phyloP scores from a whole-genome alignment of 1,140 invertebrate species.

The Yoshiicerus persimilis region DNA sequence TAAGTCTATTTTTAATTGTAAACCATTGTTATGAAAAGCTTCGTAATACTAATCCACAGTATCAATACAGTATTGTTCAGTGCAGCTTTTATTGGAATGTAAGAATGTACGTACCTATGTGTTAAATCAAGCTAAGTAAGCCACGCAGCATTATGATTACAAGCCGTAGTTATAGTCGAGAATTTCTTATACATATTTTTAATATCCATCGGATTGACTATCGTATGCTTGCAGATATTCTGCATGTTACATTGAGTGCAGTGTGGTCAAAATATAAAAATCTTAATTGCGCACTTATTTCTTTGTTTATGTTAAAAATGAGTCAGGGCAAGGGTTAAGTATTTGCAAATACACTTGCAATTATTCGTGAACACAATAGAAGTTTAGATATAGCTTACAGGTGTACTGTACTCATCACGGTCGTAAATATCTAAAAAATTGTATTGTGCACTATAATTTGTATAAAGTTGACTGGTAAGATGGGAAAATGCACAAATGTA shows the following conservation, averaged over 20 bases:
- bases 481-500: neutral
- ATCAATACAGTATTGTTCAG: neutral
- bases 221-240: too few relatives aligned
- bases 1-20: neutral
- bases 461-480: neutral
- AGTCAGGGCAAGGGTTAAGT: neutral
- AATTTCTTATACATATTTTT: too few relatives aligned
- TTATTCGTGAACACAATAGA: neutral
- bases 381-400: neutral
- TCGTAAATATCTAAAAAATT: neutral
- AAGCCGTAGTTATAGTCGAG: too few relatives aligned
- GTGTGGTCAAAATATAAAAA: too few relatives aligned
- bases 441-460: neutral
- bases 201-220: too few relatives aligned
- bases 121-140: too few relatives aligned
- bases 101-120: too few relatives aligned
- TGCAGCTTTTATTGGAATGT: too few relatives aligned
- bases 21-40: neutral
- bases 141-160: too few relatives aligned
- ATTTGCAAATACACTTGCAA: neutral
- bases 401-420: neutral
- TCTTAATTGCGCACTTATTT: too few relatives aligned
- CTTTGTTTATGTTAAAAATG: neutral
- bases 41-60: neutral
- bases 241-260: too few relatives aligned